These are phyloP conservation scores for Campoletis sonorensis DNA, from an alignment of 1,140 invertebrate species.

Conservation along the genomic window DNA sequence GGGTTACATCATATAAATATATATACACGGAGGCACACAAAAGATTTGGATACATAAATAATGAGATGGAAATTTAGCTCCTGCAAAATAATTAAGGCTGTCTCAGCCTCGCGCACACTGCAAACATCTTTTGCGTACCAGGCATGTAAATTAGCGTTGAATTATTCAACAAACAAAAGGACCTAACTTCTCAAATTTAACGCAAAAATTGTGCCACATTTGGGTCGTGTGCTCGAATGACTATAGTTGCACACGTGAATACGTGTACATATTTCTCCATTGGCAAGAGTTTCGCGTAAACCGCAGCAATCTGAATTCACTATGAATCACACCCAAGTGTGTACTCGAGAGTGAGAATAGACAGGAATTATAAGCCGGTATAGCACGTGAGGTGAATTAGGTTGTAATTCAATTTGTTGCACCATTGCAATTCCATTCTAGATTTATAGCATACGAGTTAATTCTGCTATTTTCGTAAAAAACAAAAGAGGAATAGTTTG, in stretches of 20 bases:
- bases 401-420: constrained; percentile 17
- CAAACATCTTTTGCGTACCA: background rate
- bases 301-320: constrained; percentile 26
- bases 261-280: background rate
- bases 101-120: background rate
- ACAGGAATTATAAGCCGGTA: background rate
- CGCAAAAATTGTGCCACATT: no score
- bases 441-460: background rate
- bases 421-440: background rate
- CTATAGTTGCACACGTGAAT: no score
- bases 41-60: background rate
- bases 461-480: no score
- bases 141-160: background rate
- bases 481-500: no score
- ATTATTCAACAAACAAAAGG: background rate
- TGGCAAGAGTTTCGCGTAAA: constrained; percentile 19
- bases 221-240: no score
- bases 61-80: background rate
- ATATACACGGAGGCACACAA: background rate
- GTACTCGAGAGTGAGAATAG: background rate
- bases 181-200: background rate
- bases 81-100: constrained; percentile 19
- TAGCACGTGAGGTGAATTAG: constrained; percentile 16
- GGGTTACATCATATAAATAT: background rate
- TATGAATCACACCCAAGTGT: constrained; percentile 12